Evolutionary conservation across 1,140 invertebrate genomes (phyloP).

Genomic region (Lasioglossum albipes): DNA sequence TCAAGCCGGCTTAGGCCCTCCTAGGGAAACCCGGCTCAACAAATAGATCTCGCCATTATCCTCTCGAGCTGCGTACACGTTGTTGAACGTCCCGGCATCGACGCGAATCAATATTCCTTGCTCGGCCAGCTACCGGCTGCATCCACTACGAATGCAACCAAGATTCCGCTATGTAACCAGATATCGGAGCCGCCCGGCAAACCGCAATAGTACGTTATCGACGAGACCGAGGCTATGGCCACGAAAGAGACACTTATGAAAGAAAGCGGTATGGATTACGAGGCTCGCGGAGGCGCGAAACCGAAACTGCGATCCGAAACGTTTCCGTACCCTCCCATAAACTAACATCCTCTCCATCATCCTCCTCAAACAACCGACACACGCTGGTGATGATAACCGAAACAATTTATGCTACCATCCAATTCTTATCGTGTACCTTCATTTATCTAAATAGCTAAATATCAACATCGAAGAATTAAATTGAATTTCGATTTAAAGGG

Average conservation of each 20-base stretch:
- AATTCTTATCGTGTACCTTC: too few species aligned
- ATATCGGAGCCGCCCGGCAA: slow-evolving; percentile 31
- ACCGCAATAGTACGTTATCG: slow-evolving; percentile 42
- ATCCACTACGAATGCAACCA: slow-evolving; percentile 46
- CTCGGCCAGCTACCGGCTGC: slow-evolving; percentile 24
- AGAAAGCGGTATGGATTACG: slow-evolving; percentile 33
- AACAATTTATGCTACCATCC: too few species aligned
- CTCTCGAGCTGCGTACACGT: slow-evolving; percentile 14
- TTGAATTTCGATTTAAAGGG: too few species aligned
- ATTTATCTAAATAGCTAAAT: too few species aligned
- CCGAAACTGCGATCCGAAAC: slow-evolving; percentile 18
- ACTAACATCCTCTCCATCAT: too few species aligned
- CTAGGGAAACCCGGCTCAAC: neutral
- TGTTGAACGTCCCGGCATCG: slow-evolving; percentile 2
- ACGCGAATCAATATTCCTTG: slow-evolving; percentile 51
- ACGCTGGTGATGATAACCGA: too few species aligned
- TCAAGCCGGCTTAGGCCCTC: neutral
- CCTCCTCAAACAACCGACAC: too few species aligned
- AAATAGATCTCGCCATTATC: slow-evolving; percentile 11
- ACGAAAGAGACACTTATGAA: slow-evolving; percentile 14
- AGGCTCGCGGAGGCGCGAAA: slow-evolving; percentile 29
- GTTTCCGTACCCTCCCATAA: neutral
- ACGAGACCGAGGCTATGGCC: neutral
- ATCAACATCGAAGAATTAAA: too few species aligned
- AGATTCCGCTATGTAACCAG: slow-evolving; percentile 46